phyloP scores from a whole-genome alignment of 2,797 vertebrate species.

The Pseudotriccus pelzelni region DNA sequence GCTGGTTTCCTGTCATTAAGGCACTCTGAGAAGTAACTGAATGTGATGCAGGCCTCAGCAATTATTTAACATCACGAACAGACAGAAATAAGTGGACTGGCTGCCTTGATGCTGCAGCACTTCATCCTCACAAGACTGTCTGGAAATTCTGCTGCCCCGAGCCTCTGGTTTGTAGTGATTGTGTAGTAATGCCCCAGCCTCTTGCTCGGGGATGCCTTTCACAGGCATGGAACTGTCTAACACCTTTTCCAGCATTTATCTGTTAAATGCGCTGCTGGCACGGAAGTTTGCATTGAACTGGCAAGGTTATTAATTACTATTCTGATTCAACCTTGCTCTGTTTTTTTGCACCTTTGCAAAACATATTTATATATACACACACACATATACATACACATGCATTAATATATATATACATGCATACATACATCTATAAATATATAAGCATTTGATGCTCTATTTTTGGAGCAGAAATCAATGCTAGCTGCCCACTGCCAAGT shows the following conservation, averaged over 20 bases:
- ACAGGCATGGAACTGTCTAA: background rate
- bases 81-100: constrained; percentile 2
- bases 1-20: constrained; percentile 1
- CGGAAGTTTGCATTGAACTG: background rate
- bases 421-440: background rate
- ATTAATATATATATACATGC: background rate
- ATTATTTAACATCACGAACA: constrained; percentile 40
- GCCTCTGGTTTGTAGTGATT: constrained; percentile 11
- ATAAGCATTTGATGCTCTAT: background rate
- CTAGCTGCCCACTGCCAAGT: background rate
- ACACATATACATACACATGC: no score
- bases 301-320: background rate
- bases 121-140: constrained; percentile 8
- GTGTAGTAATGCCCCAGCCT: background rate
- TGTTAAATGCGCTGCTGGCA: background rate
- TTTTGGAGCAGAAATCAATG: constrained; percentile 49
- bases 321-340: background rate
- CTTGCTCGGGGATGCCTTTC: background rate
- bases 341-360: background rate
- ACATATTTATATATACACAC: background rate
- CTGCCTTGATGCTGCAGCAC: background rate
- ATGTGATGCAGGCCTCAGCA: background rate
- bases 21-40: background rate
- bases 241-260: background rate
- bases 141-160: constrained; percentile 39